Conservation (phyloP, 1,140 invertebrate genomes). For the Meloidogyne exigua region DNA sequence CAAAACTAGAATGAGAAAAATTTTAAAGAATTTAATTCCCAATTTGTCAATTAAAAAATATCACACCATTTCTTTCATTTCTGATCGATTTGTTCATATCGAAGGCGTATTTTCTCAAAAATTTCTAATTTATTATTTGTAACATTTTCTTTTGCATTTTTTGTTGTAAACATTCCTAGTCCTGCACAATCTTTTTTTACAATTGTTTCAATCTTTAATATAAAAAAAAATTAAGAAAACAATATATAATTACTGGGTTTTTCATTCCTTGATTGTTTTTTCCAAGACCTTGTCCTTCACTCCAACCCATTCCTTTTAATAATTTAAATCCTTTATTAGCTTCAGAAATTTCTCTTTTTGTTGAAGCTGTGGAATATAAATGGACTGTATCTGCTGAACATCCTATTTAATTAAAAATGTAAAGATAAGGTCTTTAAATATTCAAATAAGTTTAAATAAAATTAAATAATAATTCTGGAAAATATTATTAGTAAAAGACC, state of each 20-base stretch:
- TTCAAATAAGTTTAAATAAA: too few species aligned
- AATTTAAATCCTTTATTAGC: constrained; percentile 34
- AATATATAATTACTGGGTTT: constrained; percentile 17
- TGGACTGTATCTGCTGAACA: constrained; percentile 19
- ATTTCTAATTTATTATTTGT: constrained; percentile 4
- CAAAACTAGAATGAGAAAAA: background rate
- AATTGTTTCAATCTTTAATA: constrained; percentile 13
- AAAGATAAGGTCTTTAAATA: background rate
- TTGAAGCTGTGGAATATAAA: background rate
- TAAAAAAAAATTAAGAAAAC: constrained; percentile 21
- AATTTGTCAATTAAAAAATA: background rate
- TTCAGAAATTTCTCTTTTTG: background rate
- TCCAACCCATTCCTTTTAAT: constrained; percentile 39
- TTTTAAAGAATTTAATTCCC: background rate
- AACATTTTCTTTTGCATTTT: constrained; percentile 6
- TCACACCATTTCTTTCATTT: background rate
- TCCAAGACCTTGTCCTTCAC: constrained; percentile 35
- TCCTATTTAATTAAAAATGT: background rate
- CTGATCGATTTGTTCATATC: constrained; percentile 16
- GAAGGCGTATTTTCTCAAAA: constrained; percentile 17
- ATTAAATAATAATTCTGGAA: background rate
- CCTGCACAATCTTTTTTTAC: constrained; percentile 19
- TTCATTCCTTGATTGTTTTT: constrained; percentile 36
- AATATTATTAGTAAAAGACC: constrained; percentile 19
- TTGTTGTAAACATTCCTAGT: background rate